These are phyloP conservation scores for Telmatochromis brichardi DNA, from an alignment of 2,113 vertebrate species.

Conservation along the genomic window DNA sequence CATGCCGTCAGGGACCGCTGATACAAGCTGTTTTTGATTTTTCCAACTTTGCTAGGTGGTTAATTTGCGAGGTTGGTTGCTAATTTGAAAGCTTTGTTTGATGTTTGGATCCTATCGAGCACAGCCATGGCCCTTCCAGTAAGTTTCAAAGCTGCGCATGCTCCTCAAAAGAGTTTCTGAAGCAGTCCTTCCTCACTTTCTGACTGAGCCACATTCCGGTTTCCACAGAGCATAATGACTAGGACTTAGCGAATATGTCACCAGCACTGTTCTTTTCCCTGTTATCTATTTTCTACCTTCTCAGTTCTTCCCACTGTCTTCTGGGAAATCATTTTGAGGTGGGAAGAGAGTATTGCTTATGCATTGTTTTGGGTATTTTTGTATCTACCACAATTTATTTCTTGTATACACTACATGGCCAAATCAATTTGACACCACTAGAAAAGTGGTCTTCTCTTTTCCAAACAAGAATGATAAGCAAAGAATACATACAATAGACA, in stretches of 20 bases:
- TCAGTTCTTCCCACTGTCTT: constrained; percentile 29
- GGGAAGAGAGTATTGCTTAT: not conserved
- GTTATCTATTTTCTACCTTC: constrained; percentile 32
- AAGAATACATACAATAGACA: not conserved
- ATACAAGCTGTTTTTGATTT: constrained; percentile 46
- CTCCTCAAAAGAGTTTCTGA: constrained; percentile 43
- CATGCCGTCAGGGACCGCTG: constrained; percentile 24
- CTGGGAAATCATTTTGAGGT: constrained; percentile 51
- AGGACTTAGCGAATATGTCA: constrained; percentile 39
- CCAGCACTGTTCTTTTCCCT: not conserved
- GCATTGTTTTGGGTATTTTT: constrained; percentile 20
- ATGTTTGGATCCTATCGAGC: constrained; percentile 40
- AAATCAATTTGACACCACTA: not conserved
- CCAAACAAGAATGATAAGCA: not conserved
- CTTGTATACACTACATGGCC: not conserved
- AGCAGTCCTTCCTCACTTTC: constrained; percentile 15
- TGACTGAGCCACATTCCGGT: constrained; percentile 46
- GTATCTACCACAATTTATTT: constrained; percentile 21
- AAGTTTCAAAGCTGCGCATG: constrained; percentile 38
- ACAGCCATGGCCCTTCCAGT: constrained; percentile 22
- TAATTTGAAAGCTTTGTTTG: constrained; percentile 62
- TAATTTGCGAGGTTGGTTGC: constrained; percentile 52
- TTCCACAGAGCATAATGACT: constrained; percentile 52
- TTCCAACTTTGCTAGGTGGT: constrained; percentile 40
- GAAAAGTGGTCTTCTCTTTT: not conserved